Percentiles rank a stretch among this genome's conserved stretches.
These are phyloP conservation scores for Tetragnatha versicolor DNA, from an alignment of 1,140 invertebrate genomes.

Conservation along the genomic window DNA sequence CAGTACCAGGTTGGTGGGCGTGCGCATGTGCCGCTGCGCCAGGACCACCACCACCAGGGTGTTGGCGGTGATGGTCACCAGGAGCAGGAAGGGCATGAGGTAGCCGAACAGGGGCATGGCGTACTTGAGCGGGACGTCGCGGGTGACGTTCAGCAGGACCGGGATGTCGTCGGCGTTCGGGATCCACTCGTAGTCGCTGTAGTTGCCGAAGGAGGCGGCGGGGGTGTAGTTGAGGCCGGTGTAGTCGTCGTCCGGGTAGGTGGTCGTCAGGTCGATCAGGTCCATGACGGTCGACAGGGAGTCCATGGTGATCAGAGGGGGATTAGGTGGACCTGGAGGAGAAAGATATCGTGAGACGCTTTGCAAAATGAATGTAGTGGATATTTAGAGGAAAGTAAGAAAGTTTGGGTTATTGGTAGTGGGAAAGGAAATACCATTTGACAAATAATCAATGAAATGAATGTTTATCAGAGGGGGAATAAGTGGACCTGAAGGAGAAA, in stretches of 20 bases:
- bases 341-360: too few relatives aligned
- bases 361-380: too few relatives aligned
- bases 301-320: slow-evolving; percentile 1
- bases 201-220: background rate
- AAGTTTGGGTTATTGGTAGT: too few relatives aligned
- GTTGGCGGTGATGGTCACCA: slow-evolving; percentile 89
- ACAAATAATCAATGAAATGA: too few relatives aligned
- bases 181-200: background rate
- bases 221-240: background rate
- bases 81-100: slow-evolving; percentile 81
- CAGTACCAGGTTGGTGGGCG: slow-evolving; percentile 75
- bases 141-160: slow-evolving; percentile 56
- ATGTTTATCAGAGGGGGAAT: too few relatives aligned
- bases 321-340: too few relatives aligned
- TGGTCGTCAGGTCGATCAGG: slow-evolving; percentile 22
- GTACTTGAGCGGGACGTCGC: slow-evolving; percentile 70
- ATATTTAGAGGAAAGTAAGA: too few relatives aligned
- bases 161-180: slow-evolving; percentile 10
- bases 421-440: too few relatives aligned
- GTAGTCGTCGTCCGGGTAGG: slow-evolving; percentile 37
- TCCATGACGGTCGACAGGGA: background rate
- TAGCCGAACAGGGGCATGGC: slow-evolving; percentile 74
- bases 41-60: slow-evolving; percentile 81
- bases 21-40: slow-evolving; percentile 71
- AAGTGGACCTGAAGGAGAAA: too few relatives aligned